Base-by-base conservation (phyloP, 2,113 vertebrate species). In the Periophthalmodon schlosseri region DNA sequence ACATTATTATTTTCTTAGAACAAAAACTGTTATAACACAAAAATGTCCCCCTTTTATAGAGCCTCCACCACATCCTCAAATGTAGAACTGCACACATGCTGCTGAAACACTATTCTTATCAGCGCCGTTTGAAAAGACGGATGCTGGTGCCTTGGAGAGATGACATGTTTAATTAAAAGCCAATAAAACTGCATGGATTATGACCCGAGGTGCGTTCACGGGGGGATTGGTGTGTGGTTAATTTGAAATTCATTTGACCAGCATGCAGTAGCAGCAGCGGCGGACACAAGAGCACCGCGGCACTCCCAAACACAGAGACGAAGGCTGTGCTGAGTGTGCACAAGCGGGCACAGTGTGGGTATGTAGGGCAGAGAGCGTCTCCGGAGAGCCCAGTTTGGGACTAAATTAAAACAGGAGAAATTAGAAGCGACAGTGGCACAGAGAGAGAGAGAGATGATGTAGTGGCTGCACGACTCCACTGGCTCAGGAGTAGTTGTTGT, bases 141-240 rank as follows among this genome's bases (percentile, higher is more conserved):
- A 65, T 65, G 34, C 20, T 5, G 10, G 10, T 65, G 34, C 63
- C 34, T 1, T 33, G 60, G 60, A 63, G 60, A 63, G 15, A 63
- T 63, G 60, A 63, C 60, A 65, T 44, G 63, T 65, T 65, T 65
- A 65, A 65, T 65, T 65, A 65, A 65, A 39, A 65, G 63, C 63
- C 34, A 20, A 65, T 65, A 65, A 65, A 65, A 65, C 33, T 4
- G 34, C 34, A n/a, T n/a, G 63, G 63, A 36, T 65, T 18, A 9
- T 13, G 63, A 3, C 34, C 39, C 20, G 63, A 65, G 63, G 63
- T 65, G 33, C 18, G 33, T 65, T 65, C 18, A 21, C 52, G 1
- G 20, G 34, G 63, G 33, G 18, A 44, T 20, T 21, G 18, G 16
- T 39, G 33, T 65, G 63, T 65, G 63, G 18, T 65, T 65, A 18